These are phyloP conservation scores for Ictalurus furcatus DNA, from an alignment of 2,113 vertebrate genomes.

Conservation along the genomic window DNA sequence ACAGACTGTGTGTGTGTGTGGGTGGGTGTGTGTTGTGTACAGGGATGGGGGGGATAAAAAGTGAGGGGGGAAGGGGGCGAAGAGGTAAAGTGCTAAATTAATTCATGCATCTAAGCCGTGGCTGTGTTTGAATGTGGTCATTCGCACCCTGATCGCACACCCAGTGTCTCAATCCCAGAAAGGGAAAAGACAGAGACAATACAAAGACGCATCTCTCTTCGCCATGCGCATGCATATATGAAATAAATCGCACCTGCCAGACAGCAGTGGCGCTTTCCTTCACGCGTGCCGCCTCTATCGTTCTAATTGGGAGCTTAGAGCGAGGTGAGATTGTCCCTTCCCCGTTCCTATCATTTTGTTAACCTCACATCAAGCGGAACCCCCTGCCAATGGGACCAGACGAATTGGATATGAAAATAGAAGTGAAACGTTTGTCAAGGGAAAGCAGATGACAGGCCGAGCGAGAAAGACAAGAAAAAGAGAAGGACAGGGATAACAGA, in stretches of 20 bases:
- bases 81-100: constrained; percentile 41
- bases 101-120: constrained; percentile 36
- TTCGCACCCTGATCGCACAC: constrained; percentile 5
- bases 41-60: not conserved
- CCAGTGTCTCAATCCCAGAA: not conserved
- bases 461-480: constrained; percentile 48
- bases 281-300: constrained; percentile 22
- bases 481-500: not conserved
- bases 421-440: constrained; percentile 40
- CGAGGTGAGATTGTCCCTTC: constrained; percentile 53
- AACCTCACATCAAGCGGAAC: constrained; percentile 59
- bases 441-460: constrained; percentile 60
- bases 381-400: constrained; percentile 51
- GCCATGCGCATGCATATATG: constrained; percentile 35
- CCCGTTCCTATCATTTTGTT: constrained; percentile 54
- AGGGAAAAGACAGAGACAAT: constrained; percentile 7
- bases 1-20: constrained; percentile 22
- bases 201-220: constrained; percentile 33
- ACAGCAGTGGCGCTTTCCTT: constrained; percentile 27
- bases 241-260: constrained; percentile 49
- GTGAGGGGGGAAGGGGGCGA: not conserved
- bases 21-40: constrained; percentile 20
- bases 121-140: constrained; percentile 27
- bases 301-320: constrained; percentile 59
- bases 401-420: constrained; percentile 66